A percentile compares a stretch with the other conserved stretches of the same genome.
Conservation (phyloP, 2,888 invertebrate genomes). For the Metellina segmentata region DNA sequence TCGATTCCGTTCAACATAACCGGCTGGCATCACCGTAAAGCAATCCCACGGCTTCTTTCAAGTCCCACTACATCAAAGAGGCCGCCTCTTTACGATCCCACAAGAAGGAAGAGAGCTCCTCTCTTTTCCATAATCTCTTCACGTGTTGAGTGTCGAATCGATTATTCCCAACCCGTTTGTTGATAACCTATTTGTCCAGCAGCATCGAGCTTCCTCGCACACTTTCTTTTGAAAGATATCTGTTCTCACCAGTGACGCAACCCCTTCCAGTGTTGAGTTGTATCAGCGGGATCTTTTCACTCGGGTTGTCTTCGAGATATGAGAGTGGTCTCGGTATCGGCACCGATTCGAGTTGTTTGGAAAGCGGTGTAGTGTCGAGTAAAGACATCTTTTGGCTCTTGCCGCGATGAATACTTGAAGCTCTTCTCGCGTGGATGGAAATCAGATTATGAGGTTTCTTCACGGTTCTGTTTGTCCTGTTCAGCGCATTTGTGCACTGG, state of each 20-base stretch:
- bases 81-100: not conserved
- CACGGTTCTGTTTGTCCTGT: no score
- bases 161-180: not conserved
- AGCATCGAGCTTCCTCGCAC: no score
- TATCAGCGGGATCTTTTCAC: not conserved
- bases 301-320: not conserved
- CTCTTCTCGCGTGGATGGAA: no score
- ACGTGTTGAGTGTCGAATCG: not conserved
- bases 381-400: no score
- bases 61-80: not conserved
- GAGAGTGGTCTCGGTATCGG: no score
- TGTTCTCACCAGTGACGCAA: not conserved
- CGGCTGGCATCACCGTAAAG: not conserved
- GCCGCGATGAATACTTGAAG: no score
- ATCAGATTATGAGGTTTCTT: no score
- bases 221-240: not conserved
- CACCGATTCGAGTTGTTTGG: no score
- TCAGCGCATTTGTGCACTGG: no score
- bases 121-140: not conserved
- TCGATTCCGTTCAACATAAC: not conserved
- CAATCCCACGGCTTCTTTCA: not conserved
- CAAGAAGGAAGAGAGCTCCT: not conserved
- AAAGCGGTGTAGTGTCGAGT: no score
- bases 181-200: not conserved
- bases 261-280: not conserved